Base-by-base conservation (phyloP, 1,140 invertebrate species). In the Nephotettix cincticeps region DNA sequence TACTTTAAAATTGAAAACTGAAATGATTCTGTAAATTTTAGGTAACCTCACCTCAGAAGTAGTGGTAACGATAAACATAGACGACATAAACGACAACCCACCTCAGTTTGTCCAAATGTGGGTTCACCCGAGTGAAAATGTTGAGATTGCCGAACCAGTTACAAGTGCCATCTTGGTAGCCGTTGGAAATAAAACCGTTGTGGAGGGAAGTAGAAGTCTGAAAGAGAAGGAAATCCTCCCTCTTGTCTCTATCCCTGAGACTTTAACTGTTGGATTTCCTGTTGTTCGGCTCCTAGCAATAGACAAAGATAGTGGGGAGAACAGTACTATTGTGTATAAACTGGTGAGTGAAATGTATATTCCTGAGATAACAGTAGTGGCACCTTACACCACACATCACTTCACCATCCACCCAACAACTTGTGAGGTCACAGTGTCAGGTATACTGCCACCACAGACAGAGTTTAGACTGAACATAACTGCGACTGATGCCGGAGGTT, bases 21-120 rank as follows among this genome's bases (percentile, higher is more conserved):
- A n/a, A n/a, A n/a, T n/a, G n/a, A n/a, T 47, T 66, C 4, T 73
- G 51, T 19, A 68, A 68, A 63, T 76, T 77, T 58, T 76, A 78
- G 91, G 90, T 1, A 91, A 91, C 68, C 77, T 93, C 13, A 88
- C 84, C n/a, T 88, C 89, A 1, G 88, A 90, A 79, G 87, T 88
- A 0, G 86, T 87, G 72, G 76, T 97, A 1, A 89, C 82, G 0
- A 87, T 97, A 61, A 83, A 81, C 0, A 81, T 96, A 14, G 82
- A 87, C 4, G 94, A 97, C 81, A 87, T 90, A 71, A 97, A 97
- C 78, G 94, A 97, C 79, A 94, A 95, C 81, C 74, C 84, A 0
- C 94, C 94, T 0, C 83, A 85, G 58, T 90, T 89, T 72, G 85
- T 84, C 70, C 87, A 90, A 75, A 87, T 91, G 76, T 84, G 87